Conservation (phyloP, 1,140 invertebrate species). For the Tribolium castaneum region DNA sequence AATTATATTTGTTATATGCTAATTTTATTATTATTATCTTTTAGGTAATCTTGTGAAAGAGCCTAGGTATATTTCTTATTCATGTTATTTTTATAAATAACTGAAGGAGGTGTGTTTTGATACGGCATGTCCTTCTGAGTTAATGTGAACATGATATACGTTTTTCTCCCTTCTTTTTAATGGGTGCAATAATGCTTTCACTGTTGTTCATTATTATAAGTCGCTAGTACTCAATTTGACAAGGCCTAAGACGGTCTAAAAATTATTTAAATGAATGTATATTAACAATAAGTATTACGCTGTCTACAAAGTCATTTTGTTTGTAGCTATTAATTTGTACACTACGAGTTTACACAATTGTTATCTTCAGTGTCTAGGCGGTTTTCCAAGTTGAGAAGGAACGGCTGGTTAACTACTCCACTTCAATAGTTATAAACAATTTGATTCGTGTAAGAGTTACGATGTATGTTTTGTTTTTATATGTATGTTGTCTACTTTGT, state of each 20-base stretch:
- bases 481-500: constrained; percentile 32
- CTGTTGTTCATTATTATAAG: constrained; percentile 61
- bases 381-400: not conserved
- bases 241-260: constrained; percentile 35
- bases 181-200: constrained; percentile 57
- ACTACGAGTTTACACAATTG: not conserved
- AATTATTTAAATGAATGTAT: constrained; percentile 35
- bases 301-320: constrained; percentile 19
- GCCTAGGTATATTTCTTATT: constrained; percentile 47
- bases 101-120: constrained; percentile 44
- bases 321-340: constrained; percentile 6
- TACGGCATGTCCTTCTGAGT: constrained; percentile 9
- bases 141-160: constrained; percentile 35
- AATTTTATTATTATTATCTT: constrained; percentile 45
- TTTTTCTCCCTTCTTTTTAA: constrained; percentile 38
- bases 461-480: constrained; percentile 36
- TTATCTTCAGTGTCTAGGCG: not conserved
- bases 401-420: not conserved
- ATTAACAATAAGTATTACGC: constrained; percentile 36
- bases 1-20: constrained; percentile 49
- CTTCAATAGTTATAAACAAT: constrained; percentile 22
- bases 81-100: constrained; percentile 51
- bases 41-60: constrained; percentile 44
- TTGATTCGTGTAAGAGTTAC: constrained; percentile 19
- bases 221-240: constrained; percentile 54